A percentile compares a stretch with the other conserved stretches of the same genome.
These are phyloP conservation scores for Condylura cristata DNA, from an alignment of 2,113 vertebrate species.

Conservation along the genomic window DNA sequence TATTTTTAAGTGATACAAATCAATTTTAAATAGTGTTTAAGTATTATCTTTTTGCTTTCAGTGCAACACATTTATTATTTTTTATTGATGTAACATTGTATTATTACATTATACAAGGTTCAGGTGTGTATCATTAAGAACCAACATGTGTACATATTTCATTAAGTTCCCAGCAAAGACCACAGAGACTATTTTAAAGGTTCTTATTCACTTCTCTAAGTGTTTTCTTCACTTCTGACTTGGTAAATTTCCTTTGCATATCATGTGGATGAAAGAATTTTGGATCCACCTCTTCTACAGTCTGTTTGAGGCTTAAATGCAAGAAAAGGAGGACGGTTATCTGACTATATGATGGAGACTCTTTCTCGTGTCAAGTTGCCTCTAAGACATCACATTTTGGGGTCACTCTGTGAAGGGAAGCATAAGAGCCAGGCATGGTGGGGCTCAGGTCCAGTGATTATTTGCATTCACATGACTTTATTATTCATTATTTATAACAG, in stretches of 20 bases:
- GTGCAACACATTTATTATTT: too few relatives aligned
- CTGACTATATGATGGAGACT: too few relatives aligned
- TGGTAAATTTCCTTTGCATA: not conserved
- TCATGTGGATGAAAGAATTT: not conserved
- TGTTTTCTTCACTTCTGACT: not conserved
- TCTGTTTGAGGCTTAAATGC: not conserved
- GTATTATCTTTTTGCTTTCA: too few relatives aligned
- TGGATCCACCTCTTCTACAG: not conserved
- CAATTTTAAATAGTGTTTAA: too few relatives aligned
- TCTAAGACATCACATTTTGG: fast-evolving
- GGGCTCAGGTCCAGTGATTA: not conserved
- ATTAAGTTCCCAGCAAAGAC: not conserved
- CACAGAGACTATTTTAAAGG: not conserved
- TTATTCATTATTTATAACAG: too few relatives aligned
- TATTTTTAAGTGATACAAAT: not conserved
- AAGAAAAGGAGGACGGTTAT: fast-evolving
- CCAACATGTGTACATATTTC: too few relatives aligned
- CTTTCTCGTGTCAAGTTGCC: not conserved
- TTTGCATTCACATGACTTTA: too few relatives aligned
- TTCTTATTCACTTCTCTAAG: not conserved
- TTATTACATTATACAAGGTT: too few relatives aligned
- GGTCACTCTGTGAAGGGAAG: not conserved
- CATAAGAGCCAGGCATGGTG: fast-evolving
- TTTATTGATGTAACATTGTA: too few relatives aligned
- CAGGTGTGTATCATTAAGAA: too few relatives aligned